phyloP scores from a whole-genome alignment of 2,113 vertebrate species.

The Plectropomus leopardus region DNA sequence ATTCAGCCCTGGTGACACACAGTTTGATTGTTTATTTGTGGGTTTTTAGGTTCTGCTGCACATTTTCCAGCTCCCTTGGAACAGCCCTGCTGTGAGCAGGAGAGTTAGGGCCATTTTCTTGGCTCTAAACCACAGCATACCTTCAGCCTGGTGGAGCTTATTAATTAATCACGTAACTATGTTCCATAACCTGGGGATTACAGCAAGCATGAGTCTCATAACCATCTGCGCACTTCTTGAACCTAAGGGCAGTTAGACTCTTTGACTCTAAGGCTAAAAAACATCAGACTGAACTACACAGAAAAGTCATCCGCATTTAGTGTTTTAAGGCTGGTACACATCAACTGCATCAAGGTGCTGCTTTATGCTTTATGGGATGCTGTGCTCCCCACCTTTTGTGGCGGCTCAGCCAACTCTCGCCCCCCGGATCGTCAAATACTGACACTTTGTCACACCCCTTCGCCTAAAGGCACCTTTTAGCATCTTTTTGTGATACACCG shows the following conservation, averaged over 20 bases:
- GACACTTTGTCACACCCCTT: no score
- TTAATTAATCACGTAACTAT: constrained; percentile 80
- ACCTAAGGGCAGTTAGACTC: constrained; percentile 40
- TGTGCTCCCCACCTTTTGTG: no score
- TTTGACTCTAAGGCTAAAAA: constrained; percentile 29
- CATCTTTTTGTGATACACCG: no score
- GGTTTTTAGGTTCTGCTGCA: constrained; percentile 33
- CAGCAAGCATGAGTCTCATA: constrained; percentile 54
- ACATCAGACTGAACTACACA: constrained; percentile 7
- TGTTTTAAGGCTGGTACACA: not conserved
- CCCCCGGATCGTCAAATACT: no score
- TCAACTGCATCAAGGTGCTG: not conserved
- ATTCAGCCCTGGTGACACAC: constrained; percentile 56
- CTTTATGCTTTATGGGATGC: not conserved
- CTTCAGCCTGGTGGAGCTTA: constrained; percentile 72
- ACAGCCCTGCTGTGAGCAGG: constrained; percentile 62
- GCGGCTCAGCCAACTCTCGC: no score
- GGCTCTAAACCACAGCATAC: constrained; percentile 62
- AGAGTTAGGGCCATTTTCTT: constrained; percentile 60
- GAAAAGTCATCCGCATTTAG: not conserved
- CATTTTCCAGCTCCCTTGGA: constrained; percentile 58
- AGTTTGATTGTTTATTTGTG: constrained; percentile 57
- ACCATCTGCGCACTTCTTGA: constrained; percentile 62
- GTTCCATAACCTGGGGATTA: constrained; percentile 78
- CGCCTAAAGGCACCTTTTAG: no score